These are phyloP conservation scores for Pentalonia nigronervosa DNA, from an alignment of 1,140 invertebrate species.

Conservation along the genomic window DNA sequence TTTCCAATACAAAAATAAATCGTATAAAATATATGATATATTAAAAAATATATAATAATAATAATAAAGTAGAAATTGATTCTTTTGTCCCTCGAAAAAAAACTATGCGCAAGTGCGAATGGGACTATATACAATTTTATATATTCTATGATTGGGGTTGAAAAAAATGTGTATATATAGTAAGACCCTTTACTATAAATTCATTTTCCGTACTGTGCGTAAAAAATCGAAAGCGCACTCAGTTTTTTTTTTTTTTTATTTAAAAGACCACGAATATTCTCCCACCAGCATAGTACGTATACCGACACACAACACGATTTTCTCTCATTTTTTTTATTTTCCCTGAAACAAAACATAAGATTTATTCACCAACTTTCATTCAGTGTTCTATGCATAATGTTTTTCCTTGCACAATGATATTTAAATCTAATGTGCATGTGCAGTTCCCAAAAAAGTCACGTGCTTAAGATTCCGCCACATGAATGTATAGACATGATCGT, in stretches of 20 bases:
- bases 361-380: background rate
- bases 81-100: background rate
- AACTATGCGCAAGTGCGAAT: background rate
- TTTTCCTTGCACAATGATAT: background rate
- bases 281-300: background rate
- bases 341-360: background rate
- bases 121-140: background rate
- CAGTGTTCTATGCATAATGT: background rate
- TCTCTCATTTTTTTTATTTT: background rate
- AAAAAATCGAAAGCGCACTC: background rate
- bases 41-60: background rate
- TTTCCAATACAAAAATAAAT: background rate
- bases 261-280: background rate
- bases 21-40: background rate
- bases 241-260: background rate
- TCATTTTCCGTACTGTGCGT: background rate
- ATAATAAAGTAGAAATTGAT: background rate
- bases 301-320: background rate
- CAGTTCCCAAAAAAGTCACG: background rate
- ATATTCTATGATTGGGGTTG: background rate
- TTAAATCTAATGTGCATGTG: background rate
- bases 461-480: background rate
- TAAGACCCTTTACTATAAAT: background rate
- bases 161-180: conserved; percentile 2
- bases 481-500: background rate